Conservation (phyloP, 2,113 vertebrate genomes). For the Oncorhynchus kisutch region DNA sequence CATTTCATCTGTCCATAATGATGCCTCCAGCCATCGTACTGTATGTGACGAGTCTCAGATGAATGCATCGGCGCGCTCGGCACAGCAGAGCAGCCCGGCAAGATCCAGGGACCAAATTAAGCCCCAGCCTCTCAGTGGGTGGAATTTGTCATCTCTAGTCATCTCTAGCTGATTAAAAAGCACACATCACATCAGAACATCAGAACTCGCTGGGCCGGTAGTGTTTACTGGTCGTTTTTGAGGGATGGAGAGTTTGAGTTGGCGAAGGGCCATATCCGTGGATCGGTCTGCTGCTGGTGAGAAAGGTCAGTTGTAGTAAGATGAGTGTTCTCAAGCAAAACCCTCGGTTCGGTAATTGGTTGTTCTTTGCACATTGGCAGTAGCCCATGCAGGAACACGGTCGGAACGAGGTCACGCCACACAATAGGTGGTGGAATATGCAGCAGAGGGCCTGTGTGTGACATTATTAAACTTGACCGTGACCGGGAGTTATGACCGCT, state of each 20-base stretch:
- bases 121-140: slow-evolving; percentile 20
- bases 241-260: background rate
- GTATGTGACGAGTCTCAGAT: slow-evolving; percentile 31
- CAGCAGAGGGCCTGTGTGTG: too few species aligned
- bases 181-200: slow-evolving; percentile 13
- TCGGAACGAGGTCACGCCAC: background rate
- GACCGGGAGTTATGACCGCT: too few species aligned
- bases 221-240: slow-evolving; percentile 19
- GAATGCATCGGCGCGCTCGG: slow-evolving; percentile 28
- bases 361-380: slow-evolving; percentile 10
- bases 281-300: background rate
- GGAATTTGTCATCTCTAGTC: slow-evolving; percentile 21
- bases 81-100: background rate
- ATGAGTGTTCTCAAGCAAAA: slow-evolving; percentile 3
- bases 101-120: slow-evolving; percentile 33
- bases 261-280: background rate
- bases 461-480: too few species aligned
- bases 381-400: slow-evolving; percentile 17
- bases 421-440: too few species aligned
- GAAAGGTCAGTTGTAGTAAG: slow-evolving; percentile 31
- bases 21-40: slow-evolving; percentile 20
- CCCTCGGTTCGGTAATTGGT: slow-evolving; percentile 35
- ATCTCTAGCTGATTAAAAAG: slow-evolving; percentile 36
- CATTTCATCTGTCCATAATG: slow-evolving; percentile 37
- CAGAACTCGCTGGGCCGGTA: slow-evolving; percentile 16